A percentile compares a stretch with the other conserved stretches of the same genome.
phyloP scores from a whole-genome alignment of 2,888 invertebrate species.

The Zonitis immaculata region DNA sequence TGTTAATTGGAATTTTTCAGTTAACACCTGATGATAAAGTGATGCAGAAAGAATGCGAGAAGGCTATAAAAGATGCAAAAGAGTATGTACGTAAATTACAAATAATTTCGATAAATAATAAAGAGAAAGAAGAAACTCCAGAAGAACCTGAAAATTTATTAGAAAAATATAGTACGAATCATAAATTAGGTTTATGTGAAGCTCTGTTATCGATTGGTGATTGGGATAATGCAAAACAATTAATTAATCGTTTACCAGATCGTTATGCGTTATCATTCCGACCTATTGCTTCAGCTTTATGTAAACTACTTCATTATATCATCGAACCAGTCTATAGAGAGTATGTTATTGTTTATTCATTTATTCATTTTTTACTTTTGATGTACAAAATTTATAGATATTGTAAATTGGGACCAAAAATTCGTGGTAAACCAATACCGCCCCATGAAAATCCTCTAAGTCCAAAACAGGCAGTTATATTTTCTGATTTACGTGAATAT shows the following conservation, averaged over 20 bases:
- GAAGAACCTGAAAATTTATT: slow-evolving; percentile 67
- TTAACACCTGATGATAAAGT: slow-evolving; percentile 79
- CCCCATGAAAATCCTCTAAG: slow-evolving; percentile 55
- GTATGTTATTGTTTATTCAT: slow-evolving; percentile 49
- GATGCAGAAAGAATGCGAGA: slow-evolving; percentile 77
- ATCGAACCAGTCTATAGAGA: slow-evolving; percentile 83
- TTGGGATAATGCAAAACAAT: slow-evolving; percentile 78
- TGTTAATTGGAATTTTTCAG: slow-evolving; percentile 47
- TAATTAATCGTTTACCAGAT: slow-evolving; percentile 79
- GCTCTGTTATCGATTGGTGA: slow-evolving; percentile 83
- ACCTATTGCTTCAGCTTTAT: slow-evolving; percentile 73
- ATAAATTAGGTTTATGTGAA: slow-evolving; percentile 90
- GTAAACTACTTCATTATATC: slow-evolving; percentile 73
- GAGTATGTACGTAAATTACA: slow-evolving; percentile 85
- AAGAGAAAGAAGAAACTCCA: slow-evolving; percentile 65
- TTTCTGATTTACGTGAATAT: slow-evolving; percentile 66
- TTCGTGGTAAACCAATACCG: slow-evolving; percentile 56
- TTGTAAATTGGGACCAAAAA: slow-evolving; percentile 68
- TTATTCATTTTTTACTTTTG: too few species aligned
- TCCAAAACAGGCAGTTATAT: slow-evolving; percentile 63
- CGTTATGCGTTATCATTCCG: slow-evolving; percentile 72
- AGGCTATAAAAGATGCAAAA: slow-evolving; percentile 74
- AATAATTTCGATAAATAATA: slow-evolving; percentile 75
- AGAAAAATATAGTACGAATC: slow-evolving; percentile 66
- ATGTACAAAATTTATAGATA: too few species aligned